Evolutionary conservation across 2,888 invertebrate genomes (phyloP).

Genomic region (Bibio marci): DNA sequence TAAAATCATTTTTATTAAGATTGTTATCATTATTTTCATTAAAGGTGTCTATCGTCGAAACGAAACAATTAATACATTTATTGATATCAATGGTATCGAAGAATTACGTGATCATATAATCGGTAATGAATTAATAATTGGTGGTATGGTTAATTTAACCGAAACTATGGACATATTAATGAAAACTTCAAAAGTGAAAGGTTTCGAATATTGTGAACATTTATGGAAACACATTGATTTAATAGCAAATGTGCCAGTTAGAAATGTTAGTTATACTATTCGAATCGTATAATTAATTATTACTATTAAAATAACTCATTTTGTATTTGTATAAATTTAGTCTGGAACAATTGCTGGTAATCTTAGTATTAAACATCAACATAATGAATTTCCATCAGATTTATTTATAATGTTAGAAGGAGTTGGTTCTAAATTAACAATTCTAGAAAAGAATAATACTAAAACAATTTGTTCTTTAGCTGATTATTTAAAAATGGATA

Average conservation of each 20-base stretch:
- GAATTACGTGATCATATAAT: conserved; percentile 28
- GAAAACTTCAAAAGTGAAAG: conserved; percentile 22
- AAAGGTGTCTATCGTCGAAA: conserved; percentile 28
- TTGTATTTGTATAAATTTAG: no score
- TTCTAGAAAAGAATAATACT: conserved; percentile 12
- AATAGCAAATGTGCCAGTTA: conserved; percentile 48
- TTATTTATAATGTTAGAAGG: conserved; percentile 30
- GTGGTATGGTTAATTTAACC: conserved; percentile 36
- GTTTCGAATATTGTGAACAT: conserved; percentile 36
- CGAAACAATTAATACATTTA: conserved; percentile 32
- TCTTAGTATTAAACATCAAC: conserved; percentile 41
- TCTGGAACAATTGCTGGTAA: conserved; percentile 49
- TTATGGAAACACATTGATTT: conserved; percentile 38
- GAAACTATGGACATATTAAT: conserved; percentile 33
- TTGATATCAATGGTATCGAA: conserved; percentile 42
- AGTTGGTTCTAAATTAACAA: conserved; percentile 24
- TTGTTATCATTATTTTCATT: neutral
- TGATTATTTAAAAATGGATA: conserved; percentile 44
- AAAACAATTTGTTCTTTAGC: conserved; percentile 19
- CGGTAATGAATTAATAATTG: conserved; percentile 20
- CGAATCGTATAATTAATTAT: neutral
- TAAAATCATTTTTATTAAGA: no score
- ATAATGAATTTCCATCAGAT: conserved; percentile 47
- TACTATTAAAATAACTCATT: no score
- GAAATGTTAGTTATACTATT: conserved; percentile 40